These are phyloP conservation scores for Hypocryptadius cinnamomeus DNA, from an alignment of 2,113 vertebrate species.

Conservation along the genomic window DNA sequence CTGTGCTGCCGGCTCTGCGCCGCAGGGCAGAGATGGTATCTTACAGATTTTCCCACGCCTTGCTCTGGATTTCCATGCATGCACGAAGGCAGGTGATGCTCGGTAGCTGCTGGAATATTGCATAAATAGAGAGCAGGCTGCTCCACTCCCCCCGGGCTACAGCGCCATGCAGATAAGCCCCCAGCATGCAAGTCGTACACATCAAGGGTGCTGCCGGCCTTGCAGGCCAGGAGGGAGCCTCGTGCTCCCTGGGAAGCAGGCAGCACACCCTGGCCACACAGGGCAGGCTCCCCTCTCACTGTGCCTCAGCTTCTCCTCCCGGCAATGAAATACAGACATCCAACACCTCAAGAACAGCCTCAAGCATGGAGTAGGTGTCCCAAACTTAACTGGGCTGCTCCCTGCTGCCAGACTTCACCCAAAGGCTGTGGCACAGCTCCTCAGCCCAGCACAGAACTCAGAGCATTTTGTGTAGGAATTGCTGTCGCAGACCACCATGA, in stretches of 20 bases:
- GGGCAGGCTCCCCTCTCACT: not conserved
- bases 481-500: rapidly evolving
- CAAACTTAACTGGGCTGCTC: not conserved
- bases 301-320: not conserved
- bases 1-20: not conserved
- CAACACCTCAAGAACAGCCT: not conserved
- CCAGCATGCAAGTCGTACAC: not conserved
- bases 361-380: not conserved
- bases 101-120: not conserved
- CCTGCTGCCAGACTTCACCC: not conserved
- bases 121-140: not conserved
- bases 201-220: rapidly evolving
- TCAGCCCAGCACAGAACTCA: not conserved
- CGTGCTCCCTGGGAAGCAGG: not conserved
- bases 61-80: not conserved
- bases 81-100: not conserved
- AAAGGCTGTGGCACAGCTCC: not conserved
- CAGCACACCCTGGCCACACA: not conserved
- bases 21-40: conserved; percentile 7
- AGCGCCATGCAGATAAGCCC: not conserved
- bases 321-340: not conserved
- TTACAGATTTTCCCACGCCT: conserved; percentile 28
- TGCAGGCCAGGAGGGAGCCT: not conserved
- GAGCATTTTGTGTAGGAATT: not conserved
- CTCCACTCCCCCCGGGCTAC: not conserved